Evolutionary conservation across 2,888 invertebrate species (phyloP).

Genomic region (Tillus elongatus): DNA sequence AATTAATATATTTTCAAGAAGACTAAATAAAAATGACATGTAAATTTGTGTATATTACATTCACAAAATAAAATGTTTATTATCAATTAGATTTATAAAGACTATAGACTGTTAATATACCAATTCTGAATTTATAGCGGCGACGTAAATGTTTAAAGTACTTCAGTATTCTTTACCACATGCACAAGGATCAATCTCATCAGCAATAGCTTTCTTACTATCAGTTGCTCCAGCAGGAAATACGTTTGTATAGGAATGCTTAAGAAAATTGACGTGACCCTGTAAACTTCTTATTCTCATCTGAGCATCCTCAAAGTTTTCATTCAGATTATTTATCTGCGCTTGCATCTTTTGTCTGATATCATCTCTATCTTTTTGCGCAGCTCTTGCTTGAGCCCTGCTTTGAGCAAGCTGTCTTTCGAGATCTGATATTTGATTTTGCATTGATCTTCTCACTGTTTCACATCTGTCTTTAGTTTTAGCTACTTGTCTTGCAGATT

Average conservation of each 20-base stretch:
- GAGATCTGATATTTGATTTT: conserved; percentile 55
- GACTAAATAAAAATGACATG: no score
- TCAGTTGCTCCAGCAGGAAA: conserved; percentile 19
- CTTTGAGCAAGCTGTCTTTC: conserved; percentile 57
- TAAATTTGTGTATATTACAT: no score
- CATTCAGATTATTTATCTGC: conserved; percentile 56
- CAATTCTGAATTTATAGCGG: no score
- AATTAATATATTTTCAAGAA: no score
- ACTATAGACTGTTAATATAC: no score
- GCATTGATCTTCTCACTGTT: conserved; percentile 49
- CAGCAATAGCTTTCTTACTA: conserved; percentile 14
- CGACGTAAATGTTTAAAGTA: no score
- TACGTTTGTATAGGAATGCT: conserved; percentile 38
- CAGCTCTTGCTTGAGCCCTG: conserved; percentile 53
- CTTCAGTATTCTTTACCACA: neutral
- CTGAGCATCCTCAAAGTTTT: conserved; percentile 59
- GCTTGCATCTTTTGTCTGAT: conserved; percentile 61
- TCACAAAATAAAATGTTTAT: no score
- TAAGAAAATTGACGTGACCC: conserved; percentile 55
- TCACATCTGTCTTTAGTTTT: conserved; percentile 59
- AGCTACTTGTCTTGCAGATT: conserved; percentile 56
- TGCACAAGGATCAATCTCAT: conserved; percentile 28
- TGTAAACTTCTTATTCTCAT: conserved; percentile 54
- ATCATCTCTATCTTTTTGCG: conserved; percentile 61
- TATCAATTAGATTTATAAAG: no score